Base-by-base conservation (phyloP, 2,888 invertebrate species). In the Thyatira batis region DNA sequence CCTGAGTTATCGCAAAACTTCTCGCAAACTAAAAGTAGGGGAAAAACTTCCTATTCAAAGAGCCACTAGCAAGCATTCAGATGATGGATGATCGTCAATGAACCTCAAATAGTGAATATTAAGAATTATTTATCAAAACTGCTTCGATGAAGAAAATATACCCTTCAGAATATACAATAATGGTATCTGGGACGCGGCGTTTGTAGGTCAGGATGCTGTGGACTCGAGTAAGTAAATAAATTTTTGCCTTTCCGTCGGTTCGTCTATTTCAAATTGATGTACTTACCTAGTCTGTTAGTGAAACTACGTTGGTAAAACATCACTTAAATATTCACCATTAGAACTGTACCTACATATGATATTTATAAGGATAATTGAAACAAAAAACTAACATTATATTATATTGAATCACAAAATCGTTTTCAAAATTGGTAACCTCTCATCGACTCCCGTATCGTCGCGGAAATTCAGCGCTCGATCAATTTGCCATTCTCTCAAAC, bases 401-500 rank as follows among this genome's bases (percentile, higher is more conserved):
- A 13, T 13, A 25, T 23, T 48, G 13, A 39, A 43, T 68, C 57
- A 78, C 50, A 80, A 45, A 50, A 80, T 45, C 45, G 77, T 76
- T 50, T 83, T 70, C 45, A 87, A 66, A 23, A 85, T 51, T 4
- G 75, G 68, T n/a, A 76, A 61, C 62, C 72, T 72, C 1, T 75
- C 57, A n/a, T 62, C 49, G 43, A 69, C 53, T 10, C 65, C 67
- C 6, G 58, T 52, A 11, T 69, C 66, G 2, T 65, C 57, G 0
- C 67, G 53, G 3, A 65, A 60, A 33, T 59, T 65, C 45, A 89
- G 61, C 0, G 84, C 84, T 49, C 68, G 76, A 3, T 80, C 76
- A 60, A 91, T 84, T 63, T 90, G 91, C 91, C 91, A 90, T 63
- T 91, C 91, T 45, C 87, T 77, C 33, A 90, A 51, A 0, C 85